Percentiles rank a stretch among this genome's conserved stretches.
phyloP scores from a whole-genome alignment of 2,113 vertebrate species.

The Brevimyrus niger region DNA sequence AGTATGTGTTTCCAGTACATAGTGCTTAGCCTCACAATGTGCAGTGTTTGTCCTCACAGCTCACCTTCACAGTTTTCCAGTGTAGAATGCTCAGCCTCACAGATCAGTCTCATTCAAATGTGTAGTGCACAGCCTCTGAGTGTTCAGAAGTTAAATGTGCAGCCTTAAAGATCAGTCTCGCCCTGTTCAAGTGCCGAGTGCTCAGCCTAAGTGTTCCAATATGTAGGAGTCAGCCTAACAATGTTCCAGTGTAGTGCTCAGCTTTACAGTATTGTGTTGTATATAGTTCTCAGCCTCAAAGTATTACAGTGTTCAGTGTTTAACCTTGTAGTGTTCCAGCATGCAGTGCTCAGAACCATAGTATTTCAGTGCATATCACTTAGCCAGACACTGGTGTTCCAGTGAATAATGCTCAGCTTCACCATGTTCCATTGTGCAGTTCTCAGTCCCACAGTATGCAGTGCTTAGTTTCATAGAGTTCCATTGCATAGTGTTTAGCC shows the following conservation, averaged over 20 bases:
- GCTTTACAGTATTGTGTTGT: not conserved
- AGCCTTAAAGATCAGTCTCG: not conserved
- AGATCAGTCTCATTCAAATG: not conserved
- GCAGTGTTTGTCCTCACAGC: not conserved
- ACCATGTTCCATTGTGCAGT: not conserved
- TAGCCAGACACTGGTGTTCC: not conserved
- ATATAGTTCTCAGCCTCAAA: not conserved
- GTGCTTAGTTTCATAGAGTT: not conserved
- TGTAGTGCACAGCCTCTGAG: not conserved
- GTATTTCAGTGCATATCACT: not conserved
- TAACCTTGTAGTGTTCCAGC: not conserved
- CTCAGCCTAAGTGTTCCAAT: not conserved
- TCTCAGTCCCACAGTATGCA: not conserved
- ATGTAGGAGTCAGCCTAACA: not conserved
- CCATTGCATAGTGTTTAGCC: not conserved
- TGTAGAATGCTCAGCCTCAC: not conserved
- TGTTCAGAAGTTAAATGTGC: not conserved
- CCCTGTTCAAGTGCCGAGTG: not conserved
- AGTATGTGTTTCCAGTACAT: not conserved
- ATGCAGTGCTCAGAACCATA: not conserved
- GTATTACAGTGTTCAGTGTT: not conserved
- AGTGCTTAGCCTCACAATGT: not conserved
- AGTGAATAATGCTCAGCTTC: not conserved
- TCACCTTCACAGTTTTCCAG: not conserved
- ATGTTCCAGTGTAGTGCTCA: not conserved